phyloP scores from a whole-genome alignment of 2,797 vertebrate genomes.

The Sciaenops ocellatus region DNA sequence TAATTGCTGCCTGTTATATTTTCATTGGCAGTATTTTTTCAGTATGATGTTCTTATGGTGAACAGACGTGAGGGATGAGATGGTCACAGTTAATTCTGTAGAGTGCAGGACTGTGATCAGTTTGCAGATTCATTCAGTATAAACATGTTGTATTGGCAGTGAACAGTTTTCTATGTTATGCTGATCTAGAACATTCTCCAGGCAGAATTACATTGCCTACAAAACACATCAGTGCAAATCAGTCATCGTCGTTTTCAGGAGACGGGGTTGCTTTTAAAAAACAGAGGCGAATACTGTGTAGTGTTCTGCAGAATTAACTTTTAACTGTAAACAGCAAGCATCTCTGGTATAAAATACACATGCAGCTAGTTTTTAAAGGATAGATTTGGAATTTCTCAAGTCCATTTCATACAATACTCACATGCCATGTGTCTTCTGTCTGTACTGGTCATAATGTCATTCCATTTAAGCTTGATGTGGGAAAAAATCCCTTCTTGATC shows the following conservation, averaged over 20 bases:
- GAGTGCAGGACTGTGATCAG: background rate
- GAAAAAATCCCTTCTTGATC: background rate
- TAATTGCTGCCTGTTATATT: slow-evolving; percentile 11
- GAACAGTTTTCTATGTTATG: background rate
- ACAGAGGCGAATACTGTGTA: slow-evolving; percentile 12
- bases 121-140: background rate
- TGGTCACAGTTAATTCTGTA: background rate
- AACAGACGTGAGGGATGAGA: background rate
- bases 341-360: slow-evolving; percentile 13
- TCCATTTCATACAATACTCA: background rate
- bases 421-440: background rate
- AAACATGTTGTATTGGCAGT: background rate
- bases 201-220: slow-evolving; percentile 9
- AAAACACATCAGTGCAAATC: background rate
- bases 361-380: slow-evolving; percentile 26
- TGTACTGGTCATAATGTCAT: background rate
- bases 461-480: background rate
- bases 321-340: background rate
- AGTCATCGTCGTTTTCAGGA: slow-evolving; percentile 16
- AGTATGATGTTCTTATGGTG: background rate
- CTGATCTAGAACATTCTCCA: background rate
- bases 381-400: slow-evolving; percentile 20
- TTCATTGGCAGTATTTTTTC: background rate
- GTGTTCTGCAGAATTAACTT: slow-evolving; percentile 3
- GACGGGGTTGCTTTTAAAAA: slow-evolving; percentile 44